Conservation (phyloP, 2,113 vertebrate genomes). For the Lagopus muta region DNA sequence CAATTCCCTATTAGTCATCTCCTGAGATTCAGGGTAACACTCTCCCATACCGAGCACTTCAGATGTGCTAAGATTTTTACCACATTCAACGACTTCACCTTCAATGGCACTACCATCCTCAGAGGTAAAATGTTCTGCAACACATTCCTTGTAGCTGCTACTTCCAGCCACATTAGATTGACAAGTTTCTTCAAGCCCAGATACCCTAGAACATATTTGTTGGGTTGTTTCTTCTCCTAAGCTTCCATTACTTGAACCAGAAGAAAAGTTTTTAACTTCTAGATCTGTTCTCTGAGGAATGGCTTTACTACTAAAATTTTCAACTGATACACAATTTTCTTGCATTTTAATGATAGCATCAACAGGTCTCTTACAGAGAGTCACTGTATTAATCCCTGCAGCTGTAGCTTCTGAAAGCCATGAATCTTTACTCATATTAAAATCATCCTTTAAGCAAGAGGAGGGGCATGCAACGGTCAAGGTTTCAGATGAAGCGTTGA, state of each 20-base stretch:
- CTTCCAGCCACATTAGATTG: conserved; percentile 49
- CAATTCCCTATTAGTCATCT: conserved; percentile 73
- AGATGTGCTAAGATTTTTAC: conserved; percentile 48
- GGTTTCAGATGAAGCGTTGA: conserved; percentile 68
- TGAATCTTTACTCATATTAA: conserved; percentile 61
- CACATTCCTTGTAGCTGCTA: conserved; percentile 54
- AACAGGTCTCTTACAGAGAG: conserved; percentile 62
- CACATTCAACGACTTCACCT: conserved; percentile 49
- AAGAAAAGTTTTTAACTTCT: conserved; percentile 59
- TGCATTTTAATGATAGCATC: conserved; percentile 64
- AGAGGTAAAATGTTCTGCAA: conserved; percentile 60
- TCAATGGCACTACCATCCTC: conserved; percentile 54
- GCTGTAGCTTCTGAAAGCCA: conserved; percentile 45
- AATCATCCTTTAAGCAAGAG: conserved; percentile 71
- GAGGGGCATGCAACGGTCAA: conserved; percentile 46
- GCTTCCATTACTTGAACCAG: conserved; percentile 48
- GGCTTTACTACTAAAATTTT: conserved; percentile 63
- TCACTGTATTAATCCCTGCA: conserved; percentile 70
- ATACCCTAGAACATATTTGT: conserved; percentile 47
- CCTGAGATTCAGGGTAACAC: conserved; percentile 76
- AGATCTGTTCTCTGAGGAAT: conserved; percentile 60
- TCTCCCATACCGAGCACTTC: conserved; percentile 59
- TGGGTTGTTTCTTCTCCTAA: conserved; percentile 61
- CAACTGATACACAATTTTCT: conserved; percentile 47
- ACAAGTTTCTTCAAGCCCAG: conserved; percentile 55